phyloP scores from a whole-genome alignment of 1,140 invertebrate species.

The Drosophila aff. region DNA sequence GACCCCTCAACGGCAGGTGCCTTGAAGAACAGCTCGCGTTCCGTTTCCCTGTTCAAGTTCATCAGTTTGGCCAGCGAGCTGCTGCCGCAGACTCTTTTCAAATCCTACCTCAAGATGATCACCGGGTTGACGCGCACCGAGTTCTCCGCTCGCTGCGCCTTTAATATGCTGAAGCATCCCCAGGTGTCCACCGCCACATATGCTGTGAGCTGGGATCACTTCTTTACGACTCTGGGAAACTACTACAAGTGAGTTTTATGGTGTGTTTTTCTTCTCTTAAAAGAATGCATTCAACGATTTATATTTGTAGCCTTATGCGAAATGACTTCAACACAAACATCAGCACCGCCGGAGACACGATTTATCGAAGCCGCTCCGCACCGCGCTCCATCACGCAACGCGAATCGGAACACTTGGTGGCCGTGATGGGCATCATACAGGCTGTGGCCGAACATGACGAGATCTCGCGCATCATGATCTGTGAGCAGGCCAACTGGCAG shows the following conservation, averaged over 20 bases:
- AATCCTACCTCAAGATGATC: conserved; percentile 95
- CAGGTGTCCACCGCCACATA: conserved; percentile 85
- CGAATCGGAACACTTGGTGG: conserved; percentile 94
- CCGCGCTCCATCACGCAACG: conserved; percentile 91
- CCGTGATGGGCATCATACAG: conserved; percentile 91
- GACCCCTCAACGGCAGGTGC: conserved; percentile 79
- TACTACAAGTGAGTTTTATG: conserved; percentile 87
- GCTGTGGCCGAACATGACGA: conserved; percentile 92
- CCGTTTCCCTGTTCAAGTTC: conserved; percentile 95
- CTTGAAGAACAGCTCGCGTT: conserved; percentile 85
- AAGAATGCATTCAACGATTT: too few species aligned
- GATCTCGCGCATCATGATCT: conserved; percentile 91
- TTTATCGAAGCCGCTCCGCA: conserved; percentile 87
- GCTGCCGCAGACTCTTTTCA: conserved; percentile 93
- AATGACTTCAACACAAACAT: conserved; percentile 88
- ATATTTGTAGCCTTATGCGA: conserved; percentile 85
- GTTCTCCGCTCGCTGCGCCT: conserved; percentile 92
- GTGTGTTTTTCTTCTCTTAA: too few species aligned
- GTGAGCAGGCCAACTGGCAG: conserved; percentile 94
- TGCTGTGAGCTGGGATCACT: conserved; percentile 94
- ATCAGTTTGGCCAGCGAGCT: conserved; percentile 94
- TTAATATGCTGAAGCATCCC: conserved; percentile 92
- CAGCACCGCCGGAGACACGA: conserved; percentile 85
- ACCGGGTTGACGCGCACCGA: conserved; percentile 91
- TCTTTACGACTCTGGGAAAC: conserved; percentile 93